phyloP scores from a whole-genome alignment of 2,797 vertebrate genomes.

The Scolopax rusticola region DNA sequence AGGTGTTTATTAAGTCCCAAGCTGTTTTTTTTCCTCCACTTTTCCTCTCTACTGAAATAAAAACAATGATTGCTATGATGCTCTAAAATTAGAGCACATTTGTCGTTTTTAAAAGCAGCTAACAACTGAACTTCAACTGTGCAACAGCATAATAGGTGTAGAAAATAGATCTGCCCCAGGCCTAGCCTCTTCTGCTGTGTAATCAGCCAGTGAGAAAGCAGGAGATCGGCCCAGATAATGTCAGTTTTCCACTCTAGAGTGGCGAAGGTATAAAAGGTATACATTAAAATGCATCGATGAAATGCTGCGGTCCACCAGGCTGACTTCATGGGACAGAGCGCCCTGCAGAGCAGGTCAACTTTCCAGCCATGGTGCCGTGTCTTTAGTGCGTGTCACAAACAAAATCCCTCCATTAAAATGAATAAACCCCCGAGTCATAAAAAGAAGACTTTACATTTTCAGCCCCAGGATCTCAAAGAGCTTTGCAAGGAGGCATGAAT shows the following conservation, averaged over 20 bases:
- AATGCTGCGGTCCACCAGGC: constrained; percentile 4
- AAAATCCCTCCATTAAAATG: neutral
- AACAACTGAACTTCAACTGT: constrained; percentile 51
- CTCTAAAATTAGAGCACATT: constrained; percentile 78
- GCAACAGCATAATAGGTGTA: constrained; percentile 40
- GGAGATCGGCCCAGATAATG: constrained; percentile 16
- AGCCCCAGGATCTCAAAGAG: constrained; percentile 12
- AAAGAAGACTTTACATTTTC: constrained; percentile 14
- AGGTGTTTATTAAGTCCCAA: constrained; percentile 84
- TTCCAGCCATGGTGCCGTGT: neutral
- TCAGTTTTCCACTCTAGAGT: constrained; percentile 45
- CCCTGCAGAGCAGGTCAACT: neutral
- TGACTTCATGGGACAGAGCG: neutral
- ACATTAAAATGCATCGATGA: constrained; percentile 48
- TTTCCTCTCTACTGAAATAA: constrained; percentile 76
- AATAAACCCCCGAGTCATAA: constrained; percentile 24
- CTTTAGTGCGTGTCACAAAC: neutral
- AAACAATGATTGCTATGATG: constrained; percentile 78
- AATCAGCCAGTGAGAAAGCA: constrained; percentile 52
- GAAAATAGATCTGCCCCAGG: constrained; percentile 64
- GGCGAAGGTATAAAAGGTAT: constrained; percentile 44
- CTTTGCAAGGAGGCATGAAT: constrained; percentile 41
- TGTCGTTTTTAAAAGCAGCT: constrained; percentile 72
- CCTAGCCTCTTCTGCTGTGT: constrained; percentile 48
- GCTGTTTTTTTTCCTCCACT: constrained; percentile 76